Percentiles rank a stretch among this genome's conserved stretches.
Evolutionary conservation across 2,113 vertebrate species (phyloP).

Genomic region (Tyrannus savana): DNA sequence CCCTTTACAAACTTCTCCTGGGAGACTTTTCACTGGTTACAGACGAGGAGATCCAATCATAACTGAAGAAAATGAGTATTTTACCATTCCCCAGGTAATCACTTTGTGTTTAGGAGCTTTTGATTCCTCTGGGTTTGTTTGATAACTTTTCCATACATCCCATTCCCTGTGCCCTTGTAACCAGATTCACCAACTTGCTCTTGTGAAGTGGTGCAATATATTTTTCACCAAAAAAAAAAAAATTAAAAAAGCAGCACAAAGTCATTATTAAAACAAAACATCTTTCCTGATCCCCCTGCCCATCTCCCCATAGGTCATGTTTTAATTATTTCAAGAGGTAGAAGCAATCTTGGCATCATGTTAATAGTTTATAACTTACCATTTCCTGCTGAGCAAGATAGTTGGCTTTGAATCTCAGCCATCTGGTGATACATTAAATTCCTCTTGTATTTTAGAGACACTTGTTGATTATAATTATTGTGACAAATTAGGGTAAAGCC

Average conservation of each 20-base stretch:
- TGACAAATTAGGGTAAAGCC: background rate
- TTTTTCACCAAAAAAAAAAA: background rate
- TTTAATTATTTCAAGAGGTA: background rate
- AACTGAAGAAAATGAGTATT: conserved; percentile 73
- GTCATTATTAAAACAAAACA: background rate
- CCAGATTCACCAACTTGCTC: background rate
- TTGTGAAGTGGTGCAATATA: background rate
- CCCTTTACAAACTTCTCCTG: conserved; percentile 35
- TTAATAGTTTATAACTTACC: background rate
- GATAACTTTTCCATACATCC: background rate
- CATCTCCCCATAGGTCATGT: background rate
- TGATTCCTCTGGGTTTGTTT: background rate
- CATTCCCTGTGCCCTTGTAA: background rate
- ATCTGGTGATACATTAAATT: background rate
- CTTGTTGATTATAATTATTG: background rate
- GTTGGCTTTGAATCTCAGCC: background rate
- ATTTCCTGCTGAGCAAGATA: background rate
- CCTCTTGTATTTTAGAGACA: background rate
- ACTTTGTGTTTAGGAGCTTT: background rate
- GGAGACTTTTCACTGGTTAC: conserved; percentile 70
- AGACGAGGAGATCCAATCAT: conserved; percentile 86
- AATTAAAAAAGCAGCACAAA: background rate
- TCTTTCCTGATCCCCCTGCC: background rate
- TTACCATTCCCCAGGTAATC: conserved; percentile 89
- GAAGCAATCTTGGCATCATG: background rate